phyloP scores from a whole-genome alignment of 1,140 invertebrate genomes.

The Papilio helenus region DNA sequence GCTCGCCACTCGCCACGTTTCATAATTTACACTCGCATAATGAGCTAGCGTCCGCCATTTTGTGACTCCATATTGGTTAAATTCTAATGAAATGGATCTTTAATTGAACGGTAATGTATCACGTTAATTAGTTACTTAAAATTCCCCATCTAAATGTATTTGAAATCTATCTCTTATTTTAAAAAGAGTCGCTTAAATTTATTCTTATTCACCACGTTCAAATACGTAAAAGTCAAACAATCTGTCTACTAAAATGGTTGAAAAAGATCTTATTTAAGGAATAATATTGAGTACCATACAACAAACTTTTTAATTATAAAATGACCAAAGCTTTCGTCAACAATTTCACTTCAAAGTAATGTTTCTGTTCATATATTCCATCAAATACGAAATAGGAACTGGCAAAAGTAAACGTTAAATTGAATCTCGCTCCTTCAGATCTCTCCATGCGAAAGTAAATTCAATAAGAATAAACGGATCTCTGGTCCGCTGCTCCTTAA shows the following conservation, averaged over 20 bases:
- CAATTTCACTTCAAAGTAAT: slow-evolving; percentile 25
- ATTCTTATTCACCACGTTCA: too few species aligned
- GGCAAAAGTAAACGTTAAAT: slow-evolving; percentile 27
- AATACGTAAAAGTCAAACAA: too few species aligned
- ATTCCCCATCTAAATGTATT: background rate
- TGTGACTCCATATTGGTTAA: slow-evolving; percentile 23
- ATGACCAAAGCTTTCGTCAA: background rate
- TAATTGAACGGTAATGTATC: background rate
- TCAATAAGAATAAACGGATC: slow-evolving; percentile 32
- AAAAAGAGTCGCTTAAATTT: too few species aligned
- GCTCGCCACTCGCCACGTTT: slow-evolving; percentile 1
- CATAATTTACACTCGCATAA: slow-evolving; percentile 12
- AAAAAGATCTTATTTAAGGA: too few species aligned
- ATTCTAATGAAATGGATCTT: slow-evolving; percentile 3
- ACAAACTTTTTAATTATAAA: too few species aligned
- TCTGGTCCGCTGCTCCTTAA: slow-evolving; percentile 7
- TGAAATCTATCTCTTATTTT: background rate
- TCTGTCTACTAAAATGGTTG: too few species aligned
- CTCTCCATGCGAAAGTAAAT: slow-evolving; percentile 21
- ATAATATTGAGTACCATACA: too few species aligned
- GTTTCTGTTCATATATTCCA: background rate
- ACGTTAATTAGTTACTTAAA: slow-evolving; percentile 11
- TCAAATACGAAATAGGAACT: slow-evolving; percentile 12
- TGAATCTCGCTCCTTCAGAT: slow-evolving; percentile 8
- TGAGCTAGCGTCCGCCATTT: slow-evolving; percentile 2